Evolutionary conservation across 2,888 invertebrate genomes (phyloP).

Genomic region (Amphipoea oculea): DNA sequence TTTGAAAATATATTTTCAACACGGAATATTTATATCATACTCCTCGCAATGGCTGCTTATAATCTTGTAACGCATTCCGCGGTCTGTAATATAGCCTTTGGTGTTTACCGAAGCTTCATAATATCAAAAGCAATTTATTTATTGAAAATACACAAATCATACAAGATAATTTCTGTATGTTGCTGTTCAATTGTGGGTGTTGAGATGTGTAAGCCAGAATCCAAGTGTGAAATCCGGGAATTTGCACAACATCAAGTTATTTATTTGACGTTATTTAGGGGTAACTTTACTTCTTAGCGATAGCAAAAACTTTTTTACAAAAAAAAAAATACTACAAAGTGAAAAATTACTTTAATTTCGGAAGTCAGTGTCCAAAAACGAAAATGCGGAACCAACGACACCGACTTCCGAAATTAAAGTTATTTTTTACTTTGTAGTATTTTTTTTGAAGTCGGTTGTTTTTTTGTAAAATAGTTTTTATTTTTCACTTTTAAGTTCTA

Average conservation of each 20-base stretch:
- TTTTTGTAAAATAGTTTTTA: too few relatives aligned
- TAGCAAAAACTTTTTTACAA: too few relatives aligned
- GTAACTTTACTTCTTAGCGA: too few relatives aligned
- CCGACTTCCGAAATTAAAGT: too few relatives aligned
- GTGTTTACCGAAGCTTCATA: constrained; percentile 1
- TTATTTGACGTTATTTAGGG: background rate
- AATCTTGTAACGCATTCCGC: background rate
- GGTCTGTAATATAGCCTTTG: background rate
- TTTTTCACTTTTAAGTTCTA: too few relatives aligned
- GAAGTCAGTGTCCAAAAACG: too few relatives aligned
- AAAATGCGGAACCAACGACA: too few relatives aligned
- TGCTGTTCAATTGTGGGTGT: background rate
- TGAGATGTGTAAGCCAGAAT: constrained; percentile 16
- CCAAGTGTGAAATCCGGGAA: background rate
- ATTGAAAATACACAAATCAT: constrained; percentile 19
- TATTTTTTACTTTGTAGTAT: too few relatives aligned
- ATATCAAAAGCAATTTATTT: constrained; percentile 6
- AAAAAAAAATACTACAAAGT: too few relatives aligned
- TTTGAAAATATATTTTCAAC: background rate
- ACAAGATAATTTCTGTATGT: constrained; percentile 2
- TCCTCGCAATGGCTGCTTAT: background rate
- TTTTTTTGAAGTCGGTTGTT: too few relatives aligned
- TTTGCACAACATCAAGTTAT: background rate
- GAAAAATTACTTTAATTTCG: too few relatives aligned
- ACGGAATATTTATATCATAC: background rate